A percentile compares a stretch with the other conserved stretches of the same genome.
phyloP scores from a whole-genome alignment of 2,888 invertebrate species.

The Tenthredo mesomela region DNA sequence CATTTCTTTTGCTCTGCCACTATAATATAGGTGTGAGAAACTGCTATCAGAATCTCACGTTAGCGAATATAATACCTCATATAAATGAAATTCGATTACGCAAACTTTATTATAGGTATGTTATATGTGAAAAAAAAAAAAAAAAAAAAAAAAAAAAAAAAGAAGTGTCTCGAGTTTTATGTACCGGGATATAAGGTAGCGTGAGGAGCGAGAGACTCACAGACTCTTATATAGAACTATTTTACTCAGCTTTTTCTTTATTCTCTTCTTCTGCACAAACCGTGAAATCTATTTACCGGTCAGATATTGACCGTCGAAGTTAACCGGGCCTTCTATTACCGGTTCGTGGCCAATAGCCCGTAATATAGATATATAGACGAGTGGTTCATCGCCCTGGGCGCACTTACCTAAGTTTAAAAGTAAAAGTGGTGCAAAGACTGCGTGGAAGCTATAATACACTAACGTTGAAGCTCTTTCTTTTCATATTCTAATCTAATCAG shows the following conservation, averaged over 20 bases:
- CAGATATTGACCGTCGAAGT: slow-evolving; percentile 44
- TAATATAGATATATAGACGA: not conserved
- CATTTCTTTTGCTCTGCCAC: not conserved
- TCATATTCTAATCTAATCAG: not conserved
- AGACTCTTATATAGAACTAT: not conserved
- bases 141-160: too few relatives aligned
- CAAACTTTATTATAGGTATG: not conserved
- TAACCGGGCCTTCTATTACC: slow-evolving; percentile 29
- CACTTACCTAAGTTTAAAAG: not conserved
- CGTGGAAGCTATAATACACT: not conserved
- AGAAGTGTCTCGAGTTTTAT: not conserved
- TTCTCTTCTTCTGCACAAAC: slow-evolving; percentile 17
- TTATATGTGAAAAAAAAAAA: not conserved
- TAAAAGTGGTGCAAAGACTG: slow-evolving; percentile 10
- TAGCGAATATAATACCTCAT: not conserved
- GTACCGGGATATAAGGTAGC: not conserved
- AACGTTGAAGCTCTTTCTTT: not conserved
- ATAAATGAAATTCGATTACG: slow-evolving; percentile 37
- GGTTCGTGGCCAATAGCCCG: slow-evolving; percentile 30
- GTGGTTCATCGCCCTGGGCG: slow-evolving; percentile 21
- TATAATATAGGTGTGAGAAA: not conserved
- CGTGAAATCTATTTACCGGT: slow-evolving; percentile 44
- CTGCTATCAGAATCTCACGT: slow-evolving; percentile 9
- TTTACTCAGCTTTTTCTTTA: slow-evolving; percentile 12
- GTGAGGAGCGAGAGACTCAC: too few relatives aligned